These are phyloP conservation scores for Bathybates hornii DNA, from an alignment of 2,113 vertebrate species.

Conservation along the genomic window DNA sequence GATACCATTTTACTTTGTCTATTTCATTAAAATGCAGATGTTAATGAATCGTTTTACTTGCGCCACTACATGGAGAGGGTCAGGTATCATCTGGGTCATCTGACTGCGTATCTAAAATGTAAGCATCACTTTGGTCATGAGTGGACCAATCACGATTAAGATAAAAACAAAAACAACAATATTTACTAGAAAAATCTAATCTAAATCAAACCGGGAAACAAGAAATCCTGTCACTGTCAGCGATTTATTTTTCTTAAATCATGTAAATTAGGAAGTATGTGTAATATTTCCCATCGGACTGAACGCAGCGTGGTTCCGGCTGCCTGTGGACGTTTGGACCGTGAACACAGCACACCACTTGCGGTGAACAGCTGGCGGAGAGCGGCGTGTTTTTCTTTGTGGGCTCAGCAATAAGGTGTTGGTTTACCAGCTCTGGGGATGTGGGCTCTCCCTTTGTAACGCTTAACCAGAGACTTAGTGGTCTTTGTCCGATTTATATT, in stretches of 20 bases:
- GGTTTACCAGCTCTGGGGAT: slow-evolving; percentile 63
- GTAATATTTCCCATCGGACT: neutral
- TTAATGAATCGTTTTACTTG: neutral
- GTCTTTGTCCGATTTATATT: slow-evolving; percentile 69
- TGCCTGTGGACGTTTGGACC: neutral
- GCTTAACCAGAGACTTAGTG: slow-evolving; percentile 59
- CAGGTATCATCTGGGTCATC: neutral
- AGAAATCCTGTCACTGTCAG: neutral
- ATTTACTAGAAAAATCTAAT: neutral
- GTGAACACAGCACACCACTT: neutral
- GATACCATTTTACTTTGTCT: neutral
- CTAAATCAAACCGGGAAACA: neutral
- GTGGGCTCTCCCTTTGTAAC: slow-evolving; percentile 57
- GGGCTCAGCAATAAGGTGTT: slow-evolving; percentile 61
- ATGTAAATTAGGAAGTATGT: neutral
- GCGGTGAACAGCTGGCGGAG: slow-evolving; percentile 58
- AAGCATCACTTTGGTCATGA: neutral
- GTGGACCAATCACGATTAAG: neutral
- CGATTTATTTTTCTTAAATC: neutral
- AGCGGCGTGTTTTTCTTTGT: slow-evolving; percentile 55
- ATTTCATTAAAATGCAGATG: neutral
- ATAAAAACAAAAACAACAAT: neutral
- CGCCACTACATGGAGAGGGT: neutral
- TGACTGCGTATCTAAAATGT: neutral
- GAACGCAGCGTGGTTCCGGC: slow-evolving; percentile 1